A percentile compares a stretch with the other conserved stretches of the same genome.
Evolutionary conservation across 2,797 vertebrate species (phyloP).

Genomic region (Sebastiscus tertius): DNA sequence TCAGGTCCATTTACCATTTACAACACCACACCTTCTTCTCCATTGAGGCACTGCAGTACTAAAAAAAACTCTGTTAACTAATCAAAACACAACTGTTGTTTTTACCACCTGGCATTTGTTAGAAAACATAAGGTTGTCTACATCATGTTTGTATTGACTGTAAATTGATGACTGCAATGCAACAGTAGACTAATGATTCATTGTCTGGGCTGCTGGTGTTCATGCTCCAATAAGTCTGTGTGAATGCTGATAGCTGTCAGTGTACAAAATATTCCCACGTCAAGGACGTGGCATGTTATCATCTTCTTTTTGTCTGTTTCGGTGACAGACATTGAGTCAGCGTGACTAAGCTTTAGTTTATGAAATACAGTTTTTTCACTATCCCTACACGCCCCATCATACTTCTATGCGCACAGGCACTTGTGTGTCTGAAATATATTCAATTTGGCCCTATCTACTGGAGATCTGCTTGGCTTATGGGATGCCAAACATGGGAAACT

Average conservation of each 20-base stretch:
- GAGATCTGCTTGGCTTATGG: not conserved
- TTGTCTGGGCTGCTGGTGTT: conserved; percentile 57
- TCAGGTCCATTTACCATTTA: too few relatives aligned
- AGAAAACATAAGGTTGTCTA: conserved; percentile 20
- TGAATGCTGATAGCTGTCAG: conserved; percentile 29
- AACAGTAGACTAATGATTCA: conserved; percentile 61
- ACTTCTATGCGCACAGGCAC: not conserved
- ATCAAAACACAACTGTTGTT: not conserved
- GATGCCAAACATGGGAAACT: conserved; percentile 16
- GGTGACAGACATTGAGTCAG: conserved; percentile 60
- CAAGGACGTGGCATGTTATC: conserved; percentile 21
- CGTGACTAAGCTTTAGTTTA: conserved; percentile 41
- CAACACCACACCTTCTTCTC: not conserved
- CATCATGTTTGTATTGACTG: conserved; percentile 34
- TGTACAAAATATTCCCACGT: conserved; percentile 26
- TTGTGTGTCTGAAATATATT: not conserved
- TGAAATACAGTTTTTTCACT: conserved; percentile 8
- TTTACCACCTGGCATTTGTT: not conserved
- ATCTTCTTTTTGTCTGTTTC: conserved; percentile 13
- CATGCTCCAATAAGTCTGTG: conserved; percentile 61
- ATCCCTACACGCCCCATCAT: not conserved
- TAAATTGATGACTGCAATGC: conserved; percentile 34
- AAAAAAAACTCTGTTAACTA: too few relatives aligned
- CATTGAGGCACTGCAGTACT: too few relatives aligned
- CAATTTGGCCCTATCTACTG: not conserved